Evolutionary conservation across 2,888 invertebrate genomes (phyloP).

Genomic region (Trisateles emortualis): DNA sequence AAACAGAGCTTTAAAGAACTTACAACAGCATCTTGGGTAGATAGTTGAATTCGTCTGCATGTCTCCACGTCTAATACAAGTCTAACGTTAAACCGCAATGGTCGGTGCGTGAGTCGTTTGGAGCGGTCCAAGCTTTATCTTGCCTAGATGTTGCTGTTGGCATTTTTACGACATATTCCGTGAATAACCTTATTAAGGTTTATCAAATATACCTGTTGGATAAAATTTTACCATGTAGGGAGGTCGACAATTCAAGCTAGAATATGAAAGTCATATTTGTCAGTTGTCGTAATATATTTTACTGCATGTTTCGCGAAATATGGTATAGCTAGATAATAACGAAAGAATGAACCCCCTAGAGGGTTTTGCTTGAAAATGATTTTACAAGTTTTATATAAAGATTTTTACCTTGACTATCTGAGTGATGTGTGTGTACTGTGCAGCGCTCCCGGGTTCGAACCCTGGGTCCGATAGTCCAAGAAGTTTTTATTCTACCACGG

Average conservation of each 20-base stretch:
- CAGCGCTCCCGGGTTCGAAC: too few relatives aligned
- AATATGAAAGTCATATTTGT: slow-evolving; percentile 5
- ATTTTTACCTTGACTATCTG: too few relatives aligned
- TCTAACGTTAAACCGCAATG: slow-evolving; percentile 56
- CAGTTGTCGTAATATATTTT: not conserved
- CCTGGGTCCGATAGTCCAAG: too few relatives aligned
- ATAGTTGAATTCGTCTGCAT: slow-evolving; percentile 39
- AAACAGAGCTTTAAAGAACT: slow-evolving; percentile 47
- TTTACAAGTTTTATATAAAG: too few relatives aligned
- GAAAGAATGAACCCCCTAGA: too few relatives aligned
- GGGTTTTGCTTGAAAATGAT: too few relatives aligned
- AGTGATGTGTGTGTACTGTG: too few relatives aligned
- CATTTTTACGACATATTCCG: slow-evolving; percentile 51
- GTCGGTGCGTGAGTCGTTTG: slow-evolving; percentile 62
- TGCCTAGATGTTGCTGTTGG: slow-evolving; percentile 46
- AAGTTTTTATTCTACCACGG: too few relatives aligned
- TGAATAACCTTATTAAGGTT: slow-evolving; percentile 49
- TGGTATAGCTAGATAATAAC: not conserved
- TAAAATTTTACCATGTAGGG: slow-evolving; percentile 38
- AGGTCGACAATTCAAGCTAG: slow-evolving; percentile 24
- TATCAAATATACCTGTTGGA: slow-evolving; percentile 43
- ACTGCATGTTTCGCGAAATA: not conserved
- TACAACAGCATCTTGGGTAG: slow-evolving; percentile 43
- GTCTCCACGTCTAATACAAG: slow-evolving; percentile 57
- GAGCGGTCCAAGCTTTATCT: slow-evolving; percentile 57